Base-by-base conservation (phyloP, 1,140 invertebrate species). In the Zaprionus davidi region DNA sequence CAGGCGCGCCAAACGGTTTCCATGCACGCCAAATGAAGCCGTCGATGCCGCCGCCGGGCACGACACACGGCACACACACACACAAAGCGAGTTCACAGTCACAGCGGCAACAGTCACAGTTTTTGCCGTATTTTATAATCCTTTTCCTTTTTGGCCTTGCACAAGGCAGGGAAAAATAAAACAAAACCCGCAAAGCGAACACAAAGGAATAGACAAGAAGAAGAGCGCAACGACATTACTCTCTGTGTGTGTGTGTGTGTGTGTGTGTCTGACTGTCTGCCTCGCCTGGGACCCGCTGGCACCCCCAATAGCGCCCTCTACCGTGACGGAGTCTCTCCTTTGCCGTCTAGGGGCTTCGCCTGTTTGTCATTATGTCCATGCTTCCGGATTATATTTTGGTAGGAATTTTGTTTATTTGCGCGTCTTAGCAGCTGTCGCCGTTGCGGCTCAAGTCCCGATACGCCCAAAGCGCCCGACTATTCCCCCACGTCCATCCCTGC, bases 341-440 rank as follows among this genome's bases (percentile, higher is more conserved):
- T 63, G 56, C 15, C 36, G 64, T 71, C 66, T 75, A 55, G 56
- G 57, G 26, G 20, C 20, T 69, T 70, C 69, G 70, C 64, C 78
- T 69, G 78, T 88, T 87, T 87, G 84, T 87, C 84, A 88, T 83
- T 86, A 85, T 86, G 82, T 88, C 84, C 81, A 68, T 85, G 85
- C 70, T 88, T 90, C 81, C 79, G 85, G 85, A 88, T 88, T 88
- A 88, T 88, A 88, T 88, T 88, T 88, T 90, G 81, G 69, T 74
- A 28, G 81, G 78, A 84, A 81, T 88, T 90, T 79, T 70, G 73
- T 80, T 90, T 79, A 69, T 72, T 84, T 79, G 71, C 81, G 76
- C 81, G 81, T 88, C 85, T 88, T 81, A 79, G 78, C 85, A 90
- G 84, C 85, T 88, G 84, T 84, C 85, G 72, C 64, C 55, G 31